Conservation (phyloP, 1,140 invertebrate genomes). For the Heliconius congener region DNA sequence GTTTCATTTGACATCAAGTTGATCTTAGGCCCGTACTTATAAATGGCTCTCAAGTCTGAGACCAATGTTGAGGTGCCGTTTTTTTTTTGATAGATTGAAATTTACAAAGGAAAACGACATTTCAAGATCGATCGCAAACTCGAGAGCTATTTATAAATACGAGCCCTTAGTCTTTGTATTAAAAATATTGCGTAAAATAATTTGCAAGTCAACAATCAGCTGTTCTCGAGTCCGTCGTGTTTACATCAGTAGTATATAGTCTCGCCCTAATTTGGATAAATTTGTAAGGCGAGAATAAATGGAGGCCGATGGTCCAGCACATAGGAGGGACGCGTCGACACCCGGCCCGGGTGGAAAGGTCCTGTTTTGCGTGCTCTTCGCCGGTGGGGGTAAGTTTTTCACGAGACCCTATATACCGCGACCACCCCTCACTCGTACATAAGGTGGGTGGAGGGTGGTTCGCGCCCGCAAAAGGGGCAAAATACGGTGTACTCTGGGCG, state of each 20-base stretch:
- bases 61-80: too few species aligned
- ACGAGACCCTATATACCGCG: conserved; percentile 80
- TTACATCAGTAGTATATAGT: conserved; percentile 19
- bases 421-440: conserved; percentile 78
- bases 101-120: too few species aligned
- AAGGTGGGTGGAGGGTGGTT: conserved; percentile 79
- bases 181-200: background rate
- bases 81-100: too few species aligned
- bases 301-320: conserved; percentile 52
- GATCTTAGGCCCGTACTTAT: background rate
- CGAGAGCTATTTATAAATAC: too few species aligned
- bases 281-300: conserved; percentile 33
- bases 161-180: background rate
- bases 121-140: too few species aligned
- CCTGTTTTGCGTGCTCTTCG: conserved; percentile 78
- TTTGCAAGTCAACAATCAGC: conserved; percentile 17
- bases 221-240: conserved; percentile 6
- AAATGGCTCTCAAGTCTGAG: too few species aligned
- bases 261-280: conserved; percentile 26
- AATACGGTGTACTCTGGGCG: conserved; percentile 81
- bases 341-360: conserved; percentile 64
- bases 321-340: conserved; percentile 63
- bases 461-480: conserved; percentile 81
- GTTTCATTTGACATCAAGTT: background rate
- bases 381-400: conserved; percentile 79